Conservation (phyloP, 2,888 invertebrate species). For the Operophtera brumata region DNA sequence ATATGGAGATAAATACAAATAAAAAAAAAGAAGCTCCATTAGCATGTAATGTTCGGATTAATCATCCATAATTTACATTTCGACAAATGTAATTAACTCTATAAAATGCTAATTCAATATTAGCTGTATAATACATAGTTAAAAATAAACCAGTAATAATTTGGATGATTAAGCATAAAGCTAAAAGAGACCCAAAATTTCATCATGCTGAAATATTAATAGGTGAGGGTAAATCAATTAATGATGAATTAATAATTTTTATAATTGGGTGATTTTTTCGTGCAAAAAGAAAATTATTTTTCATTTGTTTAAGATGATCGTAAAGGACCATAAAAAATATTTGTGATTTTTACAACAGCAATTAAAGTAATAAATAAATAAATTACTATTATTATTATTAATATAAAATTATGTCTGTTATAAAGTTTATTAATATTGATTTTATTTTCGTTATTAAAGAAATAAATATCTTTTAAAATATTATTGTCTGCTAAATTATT, state of each 20-base stretch:
- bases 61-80: constrained; percentile 85
- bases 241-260: constrained; percentile 80
- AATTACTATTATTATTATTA: constrained; percentile 78
- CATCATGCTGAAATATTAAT: constrained; percentile 83
- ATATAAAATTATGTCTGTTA: constrained; percentile 72
- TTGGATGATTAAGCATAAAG: constrained; percentile 83
- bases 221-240: constrained; percentile 82
- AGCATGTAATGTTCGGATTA: constrained; percentile 83
- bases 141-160: constrained; percentile 85
- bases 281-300: constrained; percentile 56
- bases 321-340: constrained; percentile 76
- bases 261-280: constrained; percentile 72
- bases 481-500: constrained; percentile 51
- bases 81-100: constrained; percentile 85
- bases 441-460: constrained; percentile 63
- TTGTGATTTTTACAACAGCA: constrained; percentile 80
- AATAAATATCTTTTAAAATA: constrained; percentile 38
- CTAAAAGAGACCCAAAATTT: constrained; percentile 86
- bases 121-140: constrained; percentile 85
- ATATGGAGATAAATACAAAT: constrained; percentile 85
- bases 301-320: constrained; percentile 72
- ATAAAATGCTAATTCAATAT: constrained; percentile 83
- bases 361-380: constrained; percentile 82
- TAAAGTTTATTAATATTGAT: constrained; percentile 77
- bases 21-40: constrained; percentile 87